Base-by-base conservation (phyloP, 1,140 invertebrate genomes). In the Bombyx mori region DNA sequence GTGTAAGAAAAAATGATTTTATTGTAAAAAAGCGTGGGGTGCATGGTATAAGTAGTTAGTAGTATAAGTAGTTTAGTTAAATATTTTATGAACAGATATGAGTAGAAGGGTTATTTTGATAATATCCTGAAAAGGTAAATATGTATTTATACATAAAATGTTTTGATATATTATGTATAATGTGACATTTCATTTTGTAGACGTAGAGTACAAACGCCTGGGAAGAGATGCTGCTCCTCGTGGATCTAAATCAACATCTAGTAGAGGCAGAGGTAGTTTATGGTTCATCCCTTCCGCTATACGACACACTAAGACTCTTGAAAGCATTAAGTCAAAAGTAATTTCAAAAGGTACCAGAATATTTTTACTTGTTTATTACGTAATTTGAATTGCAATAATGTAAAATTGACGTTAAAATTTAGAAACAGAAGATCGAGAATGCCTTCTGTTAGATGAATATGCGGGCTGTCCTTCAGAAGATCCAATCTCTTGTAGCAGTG, bases 391-490 rank as follows among this genome's bases (percentile, higher is more conserved):
- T 35, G 26, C 4, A 35, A 35, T 35, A 35, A 35, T 35, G 26
- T 35, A 35, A 35, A 35, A 35, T 35, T 2, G 4, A 35, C 26
- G 26, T 35, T 35, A 35, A 35, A 35, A 35, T 35, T 35, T 35
- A 87, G 82, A 82, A 63, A 81, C 80, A 12, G 88, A 89, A 67
- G 88, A 89, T 59, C 71, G 87, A 6, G 89, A 90, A 70, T 89
- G 88, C 66, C 77, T 90, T 45, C 75, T 90, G 3, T 71, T 90
- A 6, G 88, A 89, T 58, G 88, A 89, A 57, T 90, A 90, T 58
- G 79, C 77, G 10, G 79, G 80, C 18, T 80, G 81, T 66, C 68
- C 73, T n/a, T 67, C 71, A 44, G 84, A 83, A 63, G 82, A 81
- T 44, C 80, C 77, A 52, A 69, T 69, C 8, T 75, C 80, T 51